Percentiles rank a stretch among this genome's conserved stretches.
phyloP scores from a whole-genome alignment of 2,888 invertebrate species.

The Amphiduros pacificus region DNA sequence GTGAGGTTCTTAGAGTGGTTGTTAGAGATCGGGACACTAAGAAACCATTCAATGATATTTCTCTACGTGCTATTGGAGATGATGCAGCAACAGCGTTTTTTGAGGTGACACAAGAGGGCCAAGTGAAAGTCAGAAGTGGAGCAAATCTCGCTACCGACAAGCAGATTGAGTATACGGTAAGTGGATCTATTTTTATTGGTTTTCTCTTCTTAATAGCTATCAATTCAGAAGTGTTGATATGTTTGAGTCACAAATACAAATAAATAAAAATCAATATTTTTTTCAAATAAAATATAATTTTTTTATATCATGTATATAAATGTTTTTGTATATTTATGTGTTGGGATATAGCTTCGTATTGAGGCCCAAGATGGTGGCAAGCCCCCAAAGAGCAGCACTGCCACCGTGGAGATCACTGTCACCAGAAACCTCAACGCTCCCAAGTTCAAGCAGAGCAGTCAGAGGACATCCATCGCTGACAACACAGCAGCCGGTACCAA shows the following conservation, averaged over 20 bases:
- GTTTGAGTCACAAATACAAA: background rate
- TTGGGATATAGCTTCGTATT: constrained; percentile 24
- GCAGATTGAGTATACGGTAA: constrained; percentile 38
- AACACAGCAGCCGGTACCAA: constrained; percentile 34
- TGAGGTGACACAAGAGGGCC: constrained; percentile 28
- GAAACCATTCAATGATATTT: constrained; percentile 29
- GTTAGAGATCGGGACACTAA: constrained; percentile 20
- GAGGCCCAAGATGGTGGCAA: constrained; percentile 28
- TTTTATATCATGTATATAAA: too few species aligned
- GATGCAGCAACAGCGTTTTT: constrained; percentile 30
- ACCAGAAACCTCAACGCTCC: constrained; percentile 46
- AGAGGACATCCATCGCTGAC: constrained; percentile 34
- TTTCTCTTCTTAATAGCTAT: background rate
- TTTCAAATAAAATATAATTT: too few species aligned
- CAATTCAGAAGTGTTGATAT: background rate
- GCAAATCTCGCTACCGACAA: constrained; percentile 38
- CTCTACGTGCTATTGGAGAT: constrained; percentile 28
- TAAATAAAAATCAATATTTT: too few species aligned
- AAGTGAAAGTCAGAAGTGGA: constrained; percentile 33
- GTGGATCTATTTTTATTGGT: background rate
- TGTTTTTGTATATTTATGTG: background rate
- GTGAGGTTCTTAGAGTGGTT: constrained; percentile 30
- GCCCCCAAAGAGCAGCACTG: constrained; percentile 35
- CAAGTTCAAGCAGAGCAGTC: constrained; percentile 28
- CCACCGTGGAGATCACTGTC: constrained; percentile 41